Percentiles rank a stretch among this genome's conserved stretches.
Conservation (phyloP, 2,113 vertebrate species). For the Mesocricetus auratus region DNA sequence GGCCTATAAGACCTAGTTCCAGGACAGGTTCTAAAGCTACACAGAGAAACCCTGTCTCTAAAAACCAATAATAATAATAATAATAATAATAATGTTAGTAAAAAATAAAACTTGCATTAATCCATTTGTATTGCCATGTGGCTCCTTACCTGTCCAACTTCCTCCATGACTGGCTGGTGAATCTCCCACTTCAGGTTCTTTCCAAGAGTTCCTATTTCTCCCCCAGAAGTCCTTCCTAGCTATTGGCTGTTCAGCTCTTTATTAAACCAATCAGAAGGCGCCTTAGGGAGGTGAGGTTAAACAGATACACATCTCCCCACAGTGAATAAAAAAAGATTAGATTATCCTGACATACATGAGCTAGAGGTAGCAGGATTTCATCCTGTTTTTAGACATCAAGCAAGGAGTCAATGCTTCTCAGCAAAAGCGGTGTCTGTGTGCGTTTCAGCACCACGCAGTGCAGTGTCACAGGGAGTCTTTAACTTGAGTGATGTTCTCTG, state of each 20-base stretch:
- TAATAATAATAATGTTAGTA: too few species aligned
- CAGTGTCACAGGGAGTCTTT: background rate
- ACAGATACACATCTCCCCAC: background rate
- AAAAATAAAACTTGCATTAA: background rate
- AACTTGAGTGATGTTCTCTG: background rate
- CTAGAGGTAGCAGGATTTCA: background rate
- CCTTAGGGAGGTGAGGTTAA: background rate
- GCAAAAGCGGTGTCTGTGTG: background rate
- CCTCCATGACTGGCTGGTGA: background rate
- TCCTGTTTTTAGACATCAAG: background rate
- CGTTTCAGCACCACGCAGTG: background rate
- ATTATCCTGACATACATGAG: background rate
- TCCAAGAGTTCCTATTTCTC: background rate
- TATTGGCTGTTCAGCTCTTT: background rate
- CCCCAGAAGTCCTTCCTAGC: background rate
- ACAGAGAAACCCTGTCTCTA: too few species aligned
- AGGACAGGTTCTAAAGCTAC: too few species aligned
- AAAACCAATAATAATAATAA: too few species aligned
- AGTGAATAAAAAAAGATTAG: background rate
- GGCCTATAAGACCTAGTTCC: too few species aligned
- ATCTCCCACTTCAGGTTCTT: background rate
- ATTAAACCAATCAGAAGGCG: background rate
- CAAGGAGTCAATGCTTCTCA: background rate
- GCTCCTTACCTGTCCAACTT: background rate
- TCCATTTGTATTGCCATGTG: background rate